These are phyloP conservation scores for Enteromius treurensis DNA, from an alignment of 2,797 vertebrate genomes.

Conservation along the genomic window DNA sequence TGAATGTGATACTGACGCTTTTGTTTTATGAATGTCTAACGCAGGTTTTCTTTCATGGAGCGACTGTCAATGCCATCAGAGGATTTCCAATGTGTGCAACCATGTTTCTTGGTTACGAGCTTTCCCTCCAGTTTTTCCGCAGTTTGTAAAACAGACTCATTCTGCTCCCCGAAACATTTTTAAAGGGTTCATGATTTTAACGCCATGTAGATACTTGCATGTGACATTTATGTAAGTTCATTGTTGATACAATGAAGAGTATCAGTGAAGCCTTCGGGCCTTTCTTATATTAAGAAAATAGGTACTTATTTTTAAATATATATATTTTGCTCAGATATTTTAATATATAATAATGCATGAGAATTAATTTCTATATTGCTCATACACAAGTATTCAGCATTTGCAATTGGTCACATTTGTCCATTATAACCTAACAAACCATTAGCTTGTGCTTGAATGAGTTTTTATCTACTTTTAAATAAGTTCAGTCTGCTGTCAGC, in stretches of 20 bases:
- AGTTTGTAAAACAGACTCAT: conserved; percentile 60
- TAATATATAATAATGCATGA: conserved; percentile 48
- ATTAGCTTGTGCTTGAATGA: neutral
- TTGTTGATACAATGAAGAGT: conserved; percentile 39
- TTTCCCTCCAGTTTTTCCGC: conserved; percentile 88
- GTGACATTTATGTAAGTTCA: conserved; percentile 9
- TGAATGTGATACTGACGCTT: neutral
- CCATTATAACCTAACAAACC: neutral
- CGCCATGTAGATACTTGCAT: conserved; percentile 2
- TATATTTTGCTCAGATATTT: conserved; percentile 31
- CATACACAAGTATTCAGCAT: neutral
- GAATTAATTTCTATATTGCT: conserved; percentile 22
- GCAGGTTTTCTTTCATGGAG: conserved; percentile 93
- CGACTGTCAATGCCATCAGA: conserved; percentile 86
- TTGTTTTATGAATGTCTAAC: conserved; percentile 36
- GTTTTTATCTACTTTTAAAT: conserved; percentile 9
- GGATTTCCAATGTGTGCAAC: conserved; percentile 95
- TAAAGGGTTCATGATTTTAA: neutral
- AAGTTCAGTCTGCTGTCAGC: neutral
- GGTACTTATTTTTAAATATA: conserved; percentile 11
- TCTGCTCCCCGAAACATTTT: neutral
- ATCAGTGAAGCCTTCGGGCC: conserved; percentile 45
- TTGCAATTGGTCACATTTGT: conserved; percentile 9
- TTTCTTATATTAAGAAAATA: conserved; percentile 82
- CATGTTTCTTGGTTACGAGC: conserved; percentile 95